Evolutionary conservation across 2,797 vertebrate species (phyloP), one percentile per base, ranked within the genome.

Genomic region (Enteromius paludinosus): DNA sequence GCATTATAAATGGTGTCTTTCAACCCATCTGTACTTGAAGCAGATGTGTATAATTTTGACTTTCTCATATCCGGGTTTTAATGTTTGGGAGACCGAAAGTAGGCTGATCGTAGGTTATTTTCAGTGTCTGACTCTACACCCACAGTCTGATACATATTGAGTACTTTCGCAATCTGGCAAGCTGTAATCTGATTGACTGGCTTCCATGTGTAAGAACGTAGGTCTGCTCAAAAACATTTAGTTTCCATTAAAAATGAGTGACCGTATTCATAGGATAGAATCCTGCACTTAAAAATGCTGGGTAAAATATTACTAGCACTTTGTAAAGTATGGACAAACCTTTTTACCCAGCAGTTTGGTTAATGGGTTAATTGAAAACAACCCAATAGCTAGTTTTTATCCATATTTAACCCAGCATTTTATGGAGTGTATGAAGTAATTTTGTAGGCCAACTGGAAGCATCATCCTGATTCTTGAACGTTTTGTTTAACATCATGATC

Each of bases 151-250:
- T 18, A 23, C 52, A 41, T 75, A 25, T 74, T 59, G 72, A 59
- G 72, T n/a, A 41, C 72, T 75, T 75, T 75, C 72, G 41, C 35
- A 4, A 41, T 74, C 33, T 59, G 72, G 33, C 33, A 41, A 59
- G 8, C 4, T 74, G 12, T 38, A 74, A 74, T 59, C 72, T 74
- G n/a, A 74, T 41, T 74, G 72, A 33, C 52, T 38, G 33, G 33
- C 72, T 74, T 74, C n/a, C 52, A 59, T 9, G 14, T 15, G 12
- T 41, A 74, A 74, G 72, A 41, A 59, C 18, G 15, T 4, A 0
- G 6, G 41, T 56, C 28, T 72, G 3, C 28, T 52, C 33, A 18
- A 52, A 74, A 59, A 59, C 52, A 74, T 15, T 56, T 5, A 1
- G 33, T 23, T 41, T 59, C 49, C 30, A 23, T 23, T 54, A 8